Evolutionary conservation across 2,113 vertebrate genomes (phyloP), one percentile per base, ranked within the genome.

Genomic region (Muscicapa adusta): DNA sequence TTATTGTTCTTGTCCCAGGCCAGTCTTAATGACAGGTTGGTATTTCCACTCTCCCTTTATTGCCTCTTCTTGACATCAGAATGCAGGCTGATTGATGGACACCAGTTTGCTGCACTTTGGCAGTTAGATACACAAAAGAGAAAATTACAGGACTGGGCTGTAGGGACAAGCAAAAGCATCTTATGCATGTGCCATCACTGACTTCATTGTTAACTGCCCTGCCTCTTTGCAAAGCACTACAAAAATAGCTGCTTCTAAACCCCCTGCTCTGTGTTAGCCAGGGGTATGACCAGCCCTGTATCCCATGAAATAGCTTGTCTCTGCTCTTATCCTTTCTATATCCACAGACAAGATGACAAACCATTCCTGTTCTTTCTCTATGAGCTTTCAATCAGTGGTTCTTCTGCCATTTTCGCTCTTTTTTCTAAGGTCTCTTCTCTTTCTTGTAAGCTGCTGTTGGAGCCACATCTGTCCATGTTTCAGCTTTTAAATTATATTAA

Each of bases 11-110:
- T 82, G 9, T 83, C 38, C 58, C 50, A 76, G 78, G 33, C 58
- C 68, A 68, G n/a, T 77, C 57, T 80, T 94, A 94, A 94, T 67
- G 65, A 31, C 56, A 88, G 47, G 38, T 40, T 91, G 79, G 65
- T 90, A 85, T 96, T 95, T 89, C 60, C 45, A 85, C 70, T 81
- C 42, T 85, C 72, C 42, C n/a, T 87, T 89, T 93, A 92, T 79
- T 85, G 73, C 67, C 42, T 68, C 16, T 89, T 92, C 81, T 77
- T 92, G 81, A 94, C 70, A 58, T 34, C 33, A 89, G 84, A 89
- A 91, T 88, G 77, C 84, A 87, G 58, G 36, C 60, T 86, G 85
- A 95, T 84, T 88, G 85, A 89, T 50, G 71, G 92, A 71, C 47
- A 89, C 29, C 54, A 66, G 50, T 93, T 91, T 87, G 65, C n/a